Percentiles rank a stretch among this genome's conserved stretches.
Evolutionary conservation across 2,888 invertebrate genomes (phyloP).

Genomic region (Caenorhabditis sinica): DNA sequence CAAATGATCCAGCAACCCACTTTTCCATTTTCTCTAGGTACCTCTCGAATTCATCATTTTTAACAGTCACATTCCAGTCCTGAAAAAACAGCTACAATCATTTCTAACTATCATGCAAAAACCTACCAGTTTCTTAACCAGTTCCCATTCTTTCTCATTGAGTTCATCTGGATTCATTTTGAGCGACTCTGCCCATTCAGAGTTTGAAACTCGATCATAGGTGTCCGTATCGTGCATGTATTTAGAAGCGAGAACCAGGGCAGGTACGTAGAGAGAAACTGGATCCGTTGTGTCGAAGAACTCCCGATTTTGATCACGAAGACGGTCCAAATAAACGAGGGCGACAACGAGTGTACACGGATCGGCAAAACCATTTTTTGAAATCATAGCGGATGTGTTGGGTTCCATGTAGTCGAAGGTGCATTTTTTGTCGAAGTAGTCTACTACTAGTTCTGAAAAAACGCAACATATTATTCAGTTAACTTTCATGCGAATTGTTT

Average conservation of each 20-base stretch:
- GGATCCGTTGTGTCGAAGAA: constrained; percentile 92
- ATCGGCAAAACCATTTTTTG: constrained; percentile 89
- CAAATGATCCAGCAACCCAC: constrained; percentile 73
- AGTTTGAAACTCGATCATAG: constrained; percentile 88
- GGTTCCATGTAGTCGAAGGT: constrained; percentile 81
- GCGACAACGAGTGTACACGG: constrained; percentile 95
- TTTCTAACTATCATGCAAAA: background rate
- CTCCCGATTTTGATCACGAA: constrained; percentile 87
- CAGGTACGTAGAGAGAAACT: constrained; percentile 93
- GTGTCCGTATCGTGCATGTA: constrained; percentile 95
- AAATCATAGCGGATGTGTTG: constrained; percentile 79
- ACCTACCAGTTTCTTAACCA: constrained; percentile 86
- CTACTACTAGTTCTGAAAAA: constrained; percentile 80
- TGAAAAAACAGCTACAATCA: constrained; percentile 44
- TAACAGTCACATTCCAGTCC: constrained; percentile 78
- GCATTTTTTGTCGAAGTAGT: constrained; percentile 80
- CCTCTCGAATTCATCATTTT: constrained; percentile 73
- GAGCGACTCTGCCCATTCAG: constrained; percentile 94
- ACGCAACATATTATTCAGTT: background rate
- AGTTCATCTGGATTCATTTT: constrained; percentile 89
- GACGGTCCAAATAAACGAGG: constrained; percentile 93
- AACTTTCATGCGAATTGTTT: background rate
- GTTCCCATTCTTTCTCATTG: constrained; percentile 88
- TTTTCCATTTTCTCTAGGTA: constrained; percentile 73
- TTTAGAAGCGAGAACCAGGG: constrained; percentile 97